Evolutionary conservation across 2,113 vertebrate genomes (phyloP).

Genomic region (Paraplagusia blochii): DNA sequence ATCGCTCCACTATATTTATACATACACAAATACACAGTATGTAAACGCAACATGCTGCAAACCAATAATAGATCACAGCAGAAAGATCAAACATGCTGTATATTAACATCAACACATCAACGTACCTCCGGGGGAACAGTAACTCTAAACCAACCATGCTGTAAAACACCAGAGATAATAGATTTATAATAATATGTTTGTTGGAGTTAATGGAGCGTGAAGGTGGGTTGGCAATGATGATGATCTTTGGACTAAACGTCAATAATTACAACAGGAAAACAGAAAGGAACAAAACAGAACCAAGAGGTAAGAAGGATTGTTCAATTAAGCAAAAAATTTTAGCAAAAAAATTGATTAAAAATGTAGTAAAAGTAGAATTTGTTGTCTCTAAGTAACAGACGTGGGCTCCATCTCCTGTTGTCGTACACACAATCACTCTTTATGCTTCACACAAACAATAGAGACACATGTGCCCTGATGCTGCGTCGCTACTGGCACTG

Average conservation of each 20-base stretch:
- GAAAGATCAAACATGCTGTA: slow-evolving; percentile 9
- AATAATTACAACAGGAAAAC: too few relatives aligned
- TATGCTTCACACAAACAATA: slow-evolving; percentile 18
- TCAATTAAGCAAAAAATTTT: too few relatives aligned
- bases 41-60: slow-evolving; percentile 1
- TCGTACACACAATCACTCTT: slow-evolving; percentile 1
- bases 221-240: too few relatives aligned
- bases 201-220: too few relatives aligned
- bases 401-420: neutral
- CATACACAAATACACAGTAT: too few relatives aligned
- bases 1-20: too few relatives aligned
- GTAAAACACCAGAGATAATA: slow-evolving; percentile 60
- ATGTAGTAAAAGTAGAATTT: too few relatives aligned
- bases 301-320: too few relatives aligned
- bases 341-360: too few relatives aligned
- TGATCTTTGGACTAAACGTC: too few relatives aligned
- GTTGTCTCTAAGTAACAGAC: too few relatives aligned
- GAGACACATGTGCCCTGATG: neutral
- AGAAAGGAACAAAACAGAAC: too few relatives aligned
- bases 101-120: slow-evolving; percentile 1
- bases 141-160: slow-evolving; percentile 77
- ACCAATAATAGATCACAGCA: slow-evolving; percentile 8
- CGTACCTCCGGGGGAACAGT: slow-evolving; percentile 77
- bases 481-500: neutral
- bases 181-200: neutral